A percentile compares a stretch with the other conserved stretches of the same genome.
phyloP scores from a whole-genome alignment of 2,888 invertebrate genomes.

The Hemaris fuciformis region DNA sequence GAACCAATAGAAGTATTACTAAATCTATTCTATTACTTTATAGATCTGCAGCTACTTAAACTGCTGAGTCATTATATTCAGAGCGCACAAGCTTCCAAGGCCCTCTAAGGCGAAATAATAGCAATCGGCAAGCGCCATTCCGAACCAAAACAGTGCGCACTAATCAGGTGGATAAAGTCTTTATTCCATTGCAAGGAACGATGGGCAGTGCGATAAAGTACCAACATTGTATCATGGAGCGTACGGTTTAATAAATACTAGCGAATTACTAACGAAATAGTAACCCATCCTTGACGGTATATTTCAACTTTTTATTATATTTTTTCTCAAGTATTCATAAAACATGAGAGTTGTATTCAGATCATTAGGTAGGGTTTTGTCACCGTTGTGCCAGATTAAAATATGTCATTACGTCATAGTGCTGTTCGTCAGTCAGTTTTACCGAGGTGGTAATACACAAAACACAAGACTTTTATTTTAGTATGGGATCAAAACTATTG shows the following conservation, averaged over 20 bases:
- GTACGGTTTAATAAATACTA: not conserved
- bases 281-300: too few species aligned
- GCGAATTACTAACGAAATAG: not conserved
- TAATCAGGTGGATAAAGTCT: constrained; percentile 40
- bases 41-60: constrained; percentile 45
- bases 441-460: too few species aligned
- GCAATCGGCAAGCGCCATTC: constrained; percentile 40
- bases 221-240: not conserved
- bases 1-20: not conserved
- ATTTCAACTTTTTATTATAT: too few species aligned
- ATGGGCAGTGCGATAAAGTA: not conserved
- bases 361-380: too few species aligned
- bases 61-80: constrained; percentile 66
- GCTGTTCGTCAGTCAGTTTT: too few species aligned
- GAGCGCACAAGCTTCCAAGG: constrained; percentile 23
- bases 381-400: too few species aligned
- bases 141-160: constrained; percentile 36
- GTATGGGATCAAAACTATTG: too few species aligned
- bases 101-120: constrained; percentile 67
- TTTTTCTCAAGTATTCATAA: too few species aligned
- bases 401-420: too few species aligned
- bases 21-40: constrained; percentile 33
- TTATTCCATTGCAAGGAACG: not conserved
- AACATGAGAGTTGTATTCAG: too few species aligned
- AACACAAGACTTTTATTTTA: too few species aligned